phyloP scores from a whole-genome alignment of 2,888 invertebrate genomes.

The Amiota communis region DNA sequence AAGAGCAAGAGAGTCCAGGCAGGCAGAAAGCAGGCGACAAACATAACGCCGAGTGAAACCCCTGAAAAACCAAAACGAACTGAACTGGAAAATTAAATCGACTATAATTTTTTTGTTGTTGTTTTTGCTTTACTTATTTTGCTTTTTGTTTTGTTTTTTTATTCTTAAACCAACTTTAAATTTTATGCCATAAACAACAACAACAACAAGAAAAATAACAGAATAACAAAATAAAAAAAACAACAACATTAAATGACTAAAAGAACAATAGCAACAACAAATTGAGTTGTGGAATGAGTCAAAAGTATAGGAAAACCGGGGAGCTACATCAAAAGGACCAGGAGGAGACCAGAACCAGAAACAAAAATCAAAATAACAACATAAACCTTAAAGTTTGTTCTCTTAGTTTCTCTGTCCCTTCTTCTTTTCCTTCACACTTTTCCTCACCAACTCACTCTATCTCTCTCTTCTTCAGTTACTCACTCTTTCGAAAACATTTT shows the following conservation, averaged over 20 bases:
- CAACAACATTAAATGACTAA: slow-evolving; percentile 12
- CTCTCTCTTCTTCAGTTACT: too few species aligned
- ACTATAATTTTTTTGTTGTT: slow-evolving; percentile 23
- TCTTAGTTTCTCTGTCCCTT: neutral
- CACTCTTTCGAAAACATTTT: slow-evolving; percentile 54
- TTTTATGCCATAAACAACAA: slow-evolving; percentile 25
- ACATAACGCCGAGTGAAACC: slow-evolving; percentile 1
- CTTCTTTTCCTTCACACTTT: neutral
- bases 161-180: slow-evolving; percentile 16
- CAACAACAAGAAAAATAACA: slow-evolving; percentile 1
- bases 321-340: neutral
- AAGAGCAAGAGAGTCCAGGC: slow-evolving; percentile 33
- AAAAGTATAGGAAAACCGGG: too few species aligned
- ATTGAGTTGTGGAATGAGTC: too few species aligned
- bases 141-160: neutral
- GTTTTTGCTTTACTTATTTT: neutral
- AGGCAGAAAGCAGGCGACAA: slow-evolving; percentile 18
- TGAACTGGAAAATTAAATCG: slow-evolving; percentile 35
- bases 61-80: slow-evolving; percentile 24
- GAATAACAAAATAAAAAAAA: slow-evolving; percentile 2
- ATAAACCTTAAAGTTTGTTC: slow-evolving; percentile 51
- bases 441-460: neutral
- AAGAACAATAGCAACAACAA: neutral
- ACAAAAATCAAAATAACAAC: slow-evolving; percentile 39
- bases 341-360: slow-evolving; percentile 37